phyloP scores from a whole-genome alignment of 2,797 vertebrate species.

The Decapterus maruadsi region DNA sequence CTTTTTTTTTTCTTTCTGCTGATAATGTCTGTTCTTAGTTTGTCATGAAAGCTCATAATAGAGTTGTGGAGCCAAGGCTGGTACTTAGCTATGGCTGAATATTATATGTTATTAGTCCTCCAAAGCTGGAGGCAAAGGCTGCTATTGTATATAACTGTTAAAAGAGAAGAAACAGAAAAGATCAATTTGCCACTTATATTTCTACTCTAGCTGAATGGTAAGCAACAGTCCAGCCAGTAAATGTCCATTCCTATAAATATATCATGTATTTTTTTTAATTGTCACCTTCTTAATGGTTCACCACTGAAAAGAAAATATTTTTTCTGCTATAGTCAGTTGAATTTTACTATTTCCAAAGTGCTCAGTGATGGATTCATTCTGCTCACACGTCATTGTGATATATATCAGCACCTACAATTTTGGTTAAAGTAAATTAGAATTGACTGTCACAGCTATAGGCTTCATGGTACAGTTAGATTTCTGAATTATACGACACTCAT shows the following conservation, averaged over 20 bases:
- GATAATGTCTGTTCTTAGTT: conserved; percentile 51
- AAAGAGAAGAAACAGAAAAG: conserved; percentile 3
- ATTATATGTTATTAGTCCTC: conserved; percentile 40
- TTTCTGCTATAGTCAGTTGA: not conserved
- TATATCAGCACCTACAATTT: conserved; percentile 1
- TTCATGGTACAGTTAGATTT: conserved; percentile 4
- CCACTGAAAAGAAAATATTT: conserved; percentile 1
- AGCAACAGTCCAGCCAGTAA: not conserved
- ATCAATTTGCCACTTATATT: conserved; percentile 23
- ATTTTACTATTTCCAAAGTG: conserved; percentile 14
- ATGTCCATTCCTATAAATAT: not conserved
- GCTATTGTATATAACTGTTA: conserved; percentile 52
- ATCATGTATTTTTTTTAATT: not conserved
- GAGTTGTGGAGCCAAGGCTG: conserved; percentile 28
- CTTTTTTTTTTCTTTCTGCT: conserved; percentile 26
- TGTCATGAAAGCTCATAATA: conserved; percentile 39
- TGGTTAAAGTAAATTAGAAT: not conserved
- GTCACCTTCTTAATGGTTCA: not conserved
- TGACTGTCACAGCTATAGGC: conserved; percentile 5
- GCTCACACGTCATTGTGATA: not conserved
- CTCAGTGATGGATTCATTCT: conserved; percentile 8
- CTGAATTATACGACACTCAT: not conserved
- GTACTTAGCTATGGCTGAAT: conserved; percentile 53
- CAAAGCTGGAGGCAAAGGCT: conserved; percentile 50
- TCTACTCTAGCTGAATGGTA: conserved; percentile 17